These are phyloP conservation scores for Eonycteris spelaea DNA, from an alignment of 2,113 vertebrate species.

Conservation along the genomic window DNA sequence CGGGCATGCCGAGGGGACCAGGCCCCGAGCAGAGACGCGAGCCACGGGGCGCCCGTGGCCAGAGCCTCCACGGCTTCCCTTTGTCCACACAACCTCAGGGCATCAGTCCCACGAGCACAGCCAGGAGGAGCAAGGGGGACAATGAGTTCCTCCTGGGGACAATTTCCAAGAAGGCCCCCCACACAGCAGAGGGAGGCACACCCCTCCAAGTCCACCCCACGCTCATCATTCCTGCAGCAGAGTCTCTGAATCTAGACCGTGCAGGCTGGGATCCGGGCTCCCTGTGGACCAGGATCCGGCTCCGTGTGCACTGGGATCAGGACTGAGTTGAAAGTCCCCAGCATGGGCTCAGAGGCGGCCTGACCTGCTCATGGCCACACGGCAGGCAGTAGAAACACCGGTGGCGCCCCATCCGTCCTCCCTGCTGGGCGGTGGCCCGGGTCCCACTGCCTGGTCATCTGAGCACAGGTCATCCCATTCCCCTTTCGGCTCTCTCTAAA, in stretches of 20 bases:
- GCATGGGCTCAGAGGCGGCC: neutral
- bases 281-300: too few relatives aligned
- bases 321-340: neutral
- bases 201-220: rapidly evolving
- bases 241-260: neutral
- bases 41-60: neutral
- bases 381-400: neutral
- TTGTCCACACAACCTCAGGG: rapidly evolving
- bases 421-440: too few relatives aligned
- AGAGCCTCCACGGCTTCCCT: rapidly evolving
- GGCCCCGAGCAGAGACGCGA: neutral
- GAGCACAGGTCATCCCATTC: too few relatives aligned
- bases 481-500: too few relatives aligned
- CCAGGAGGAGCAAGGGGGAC: neutral
- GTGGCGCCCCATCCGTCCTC: rapidly evolving
- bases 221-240: rapidly evolving
- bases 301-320: neutral
- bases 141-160: rapidly evolving
- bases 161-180: rapidly evolving
- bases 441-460: too few relatives aligned
- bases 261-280: rapidly evolving
- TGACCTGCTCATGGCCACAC: neutral
- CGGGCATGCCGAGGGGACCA: too few relatives aligned
- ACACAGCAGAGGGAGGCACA: rapidly evolving
- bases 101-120: rapidly evolving